Base-by-base conservation (phyloP, 1,140 invertebrate species). In the Apis laboriosa region DNA sequence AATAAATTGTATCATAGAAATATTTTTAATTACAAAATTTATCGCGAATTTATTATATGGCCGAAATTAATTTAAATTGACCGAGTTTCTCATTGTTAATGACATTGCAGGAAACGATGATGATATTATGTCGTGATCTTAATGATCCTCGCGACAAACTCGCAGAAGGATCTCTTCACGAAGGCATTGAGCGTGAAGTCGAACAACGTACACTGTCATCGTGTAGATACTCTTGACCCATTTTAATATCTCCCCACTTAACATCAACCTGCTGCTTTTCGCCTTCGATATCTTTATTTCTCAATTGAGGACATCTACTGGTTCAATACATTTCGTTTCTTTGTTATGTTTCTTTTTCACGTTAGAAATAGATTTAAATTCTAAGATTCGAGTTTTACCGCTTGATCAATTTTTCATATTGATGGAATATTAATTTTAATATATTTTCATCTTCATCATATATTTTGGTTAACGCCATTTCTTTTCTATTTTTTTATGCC, bases 191-290 rank as follows among this genome's bases (percentile, higher is more conserved):
- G 67, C 77, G 60, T 68, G 17, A 77, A 80, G 58, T 87, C 63
- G 83, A 88, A 64, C 21, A 74, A 68, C 71, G 63, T 58, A 72
- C 79, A 77, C 86, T 85, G 73, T 85, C 82, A 87, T 88, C 58
- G 84, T 12, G 56, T 24, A 85, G 77, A 80, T 58, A 88, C 63
- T 80, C 86, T 88, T 88, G 86, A 88, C 87, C 86, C 77, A 88
- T 88, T 88, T 88, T 58, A 68, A 81, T 72, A 73, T 70, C 75
- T 88, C 86, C 84, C 86, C 83, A 85, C 87, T 88, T 83, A 75
- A 53, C 76, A 83, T 83, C 84, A 88, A 85, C 80, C 73, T 85
- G 79, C 77, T 84, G 71, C 73, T 80, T 71, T 74, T 79, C 83
- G 80, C 34, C 74, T 67, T 34, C 74, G 85, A 77, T 63, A 49